Evolutionary conservation across 23 tunicate species (phyloP).

Genomic region (Diplosoma virens): DNA sequence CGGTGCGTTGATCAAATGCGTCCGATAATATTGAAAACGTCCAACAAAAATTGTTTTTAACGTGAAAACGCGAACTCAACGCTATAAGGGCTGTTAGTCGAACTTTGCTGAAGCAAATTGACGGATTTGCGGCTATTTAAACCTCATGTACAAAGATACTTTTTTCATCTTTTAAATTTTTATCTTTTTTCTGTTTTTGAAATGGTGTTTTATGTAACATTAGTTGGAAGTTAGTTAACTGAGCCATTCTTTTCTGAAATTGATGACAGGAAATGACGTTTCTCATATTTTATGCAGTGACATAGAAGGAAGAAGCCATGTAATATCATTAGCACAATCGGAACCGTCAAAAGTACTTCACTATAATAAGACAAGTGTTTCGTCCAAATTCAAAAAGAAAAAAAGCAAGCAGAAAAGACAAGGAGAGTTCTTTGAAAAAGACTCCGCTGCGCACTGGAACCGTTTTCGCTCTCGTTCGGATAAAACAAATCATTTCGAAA

Average conservation of each 20-base stretch:
- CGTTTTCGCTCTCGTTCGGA: background rate
- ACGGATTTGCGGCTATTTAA: too few relatives aligned
- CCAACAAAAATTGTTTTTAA: background rate
- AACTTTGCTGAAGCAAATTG: too few relatives aligned
- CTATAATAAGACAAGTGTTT: conserved; percentile 25
- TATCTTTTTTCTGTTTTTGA: too few relatives aligned
- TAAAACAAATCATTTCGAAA: background rate
- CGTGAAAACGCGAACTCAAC: background rate
- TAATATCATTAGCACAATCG: conserved; percentile 49
- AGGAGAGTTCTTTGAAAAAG: background rate
- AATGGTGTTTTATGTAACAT: too few relatives aligned
- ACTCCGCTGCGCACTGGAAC: background rate
- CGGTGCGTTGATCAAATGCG: background rate
- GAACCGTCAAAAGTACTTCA: conserved; percentile 66
- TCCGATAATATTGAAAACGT: background rate
- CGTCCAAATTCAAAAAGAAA: background rate
- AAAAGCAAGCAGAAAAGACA: background rate
- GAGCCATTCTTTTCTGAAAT: too few relatives aligned
- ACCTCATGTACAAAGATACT: too few relatives aligned
- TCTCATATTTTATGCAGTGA: conserved; percentile 31
- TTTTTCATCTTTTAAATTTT: too few relatives aligned
- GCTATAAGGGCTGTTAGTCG: too few relatives aligned
- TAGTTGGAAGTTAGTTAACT: too few relatives aligned
- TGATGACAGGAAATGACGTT: too few relatives aligned
- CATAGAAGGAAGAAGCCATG: conserved; percentile 27